phyloP scores from a whole-genome alignment of 23 tunicate genomes.

The Oikopleura albicans region DNA sequence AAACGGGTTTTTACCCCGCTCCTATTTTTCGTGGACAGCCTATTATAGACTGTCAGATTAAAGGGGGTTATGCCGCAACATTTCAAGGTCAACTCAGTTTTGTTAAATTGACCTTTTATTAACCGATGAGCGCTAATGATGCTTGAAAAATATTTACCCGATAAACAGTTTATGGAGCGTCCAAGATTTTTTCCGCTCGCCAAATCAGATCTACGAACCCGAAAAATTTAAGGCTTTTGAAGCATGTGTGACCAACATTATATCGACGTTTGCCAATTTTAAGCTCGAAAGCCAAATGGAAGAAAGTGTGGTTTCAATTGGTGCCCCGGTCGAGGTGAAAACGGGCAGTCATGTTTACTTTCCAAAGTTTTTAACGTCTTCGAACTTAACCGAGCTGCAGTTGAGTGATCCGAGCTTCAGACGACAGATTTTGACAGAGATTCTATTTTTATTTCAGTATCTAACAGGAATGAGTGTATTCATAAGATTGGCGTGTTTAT shows the following conservation, averaged over 20 bases:
- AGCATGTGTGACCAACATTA: slow-evolving; percentile 37
- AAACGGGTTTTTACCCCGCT: no score
- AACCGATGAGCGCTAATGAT: no score
- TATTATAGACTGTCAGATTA: no score
- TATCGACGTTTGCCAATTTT: slow-evolving; percentile 50
- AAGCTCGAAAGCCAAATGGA: slow-evolving; percentile 40
- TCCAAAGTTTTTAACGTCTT: slow-evolving; percentile 75
- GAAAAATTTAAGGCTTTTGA: neutral
- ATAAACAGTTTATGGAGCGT: slow-evolving; percentile 62
- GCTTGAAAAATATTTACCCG: no score
- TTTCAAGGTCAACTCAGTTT: no score
- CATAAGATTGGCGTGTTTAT: neutral
- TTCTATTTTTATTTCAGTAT: slow-evolving; percentile 78
- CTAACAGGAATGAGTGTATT: slow-evolving; percentile 41
- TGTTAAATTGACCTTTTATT: no score
- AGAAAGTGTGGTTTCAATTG: neutral
- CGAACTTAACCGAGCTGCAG: slow-evolving; percentile 56
- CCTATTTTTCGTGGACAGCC: no score
- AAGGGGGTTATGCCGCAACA: no score
- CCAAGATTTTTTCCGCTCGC: slow-evolving; percentile 78
- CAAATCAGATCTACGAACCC: slow-evolving; percentile 48
- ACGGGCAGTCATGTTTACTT: slow-evolving; percentile 26
- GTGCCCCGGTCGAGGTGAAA: neutral
- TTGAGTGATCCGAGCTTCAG: slow-evolving; percentile 65
- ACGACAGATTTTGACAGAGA: slow-evolving; percentile 60